These are phyloP conservation scores for Cristatella mucedo DNA, from an alignment of 2,888 invertebrate genomes.

Conservation along the genomic window DNA sequence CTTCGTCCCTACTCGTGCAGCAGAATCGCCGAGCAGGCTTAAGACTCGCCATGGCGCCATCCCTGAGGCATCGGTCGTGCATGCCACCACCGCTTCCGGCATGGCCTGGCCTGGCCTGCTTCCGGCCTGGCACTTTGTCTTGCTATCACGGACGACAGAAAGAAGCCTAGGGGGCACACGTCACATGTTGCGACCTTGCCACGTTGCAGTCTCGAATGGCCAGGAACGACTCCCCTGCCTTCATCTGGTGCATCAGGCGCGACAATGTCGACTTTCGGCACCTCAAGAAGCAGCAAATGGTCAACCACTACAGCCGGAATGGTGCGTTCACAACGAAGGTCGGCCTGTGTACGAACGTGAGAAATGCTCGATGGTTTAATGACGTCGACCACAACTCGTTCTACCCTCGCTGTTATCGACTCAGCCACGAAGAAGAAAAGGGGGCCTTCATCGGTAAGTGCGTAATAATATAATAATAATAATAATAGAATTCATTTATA, in stretches of 20 bases:
- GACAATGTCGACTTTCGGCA: conserved; percentile 60
- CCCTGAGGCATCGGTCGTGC: too few relatives aligned
- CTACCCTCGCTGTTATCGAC: conserved; percentile 69
- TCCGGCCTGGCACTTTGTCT: too few relatives aligned
- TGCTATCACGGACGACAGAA: too few relatives aligned
- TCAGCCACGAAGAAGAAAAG: conserved; percentile 35
- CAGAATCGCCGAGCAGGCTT: too few relatives aligned
- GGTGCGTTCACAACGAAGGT: conserved; percentile 76
- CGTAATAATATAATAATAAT: too few relatives aligned
- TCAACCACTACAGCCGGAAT: conserved; percentile 66
- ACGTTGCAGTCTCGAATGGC: conserved; percentile 33
- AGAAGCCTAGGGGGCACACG: too few relatives aligned
- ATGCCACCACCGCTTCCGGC: too few relatives aligned
- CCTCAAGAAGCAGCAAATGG: conserved; percentile 50
- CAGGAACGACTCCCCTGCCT: conserved; percentile 44
- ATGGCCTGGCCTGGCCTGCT: too few relatives aligned
- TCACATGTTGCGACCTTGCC: too few relatives aligned
- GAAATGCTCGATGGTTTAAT: conserved; percentile 19
- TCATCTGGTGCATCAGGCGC: conserved; percentile 73
- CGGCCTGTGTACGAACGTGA: conserved; percentile 18
- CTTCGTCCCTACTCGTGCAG: too few relatives aligned
- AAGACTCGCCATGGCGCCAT: too few relatives aligned
- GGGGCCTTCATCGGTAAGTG: conserved; percentile 19
- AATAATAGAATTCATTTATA: too few relatives aligned
- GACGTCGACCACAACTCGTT: conserved; percentile 50